These are phyloP conservation scores for Thrips palmi DNA, from an alignment of 1,140 invertebrate species.

Conservation along the genomic window DNA sequence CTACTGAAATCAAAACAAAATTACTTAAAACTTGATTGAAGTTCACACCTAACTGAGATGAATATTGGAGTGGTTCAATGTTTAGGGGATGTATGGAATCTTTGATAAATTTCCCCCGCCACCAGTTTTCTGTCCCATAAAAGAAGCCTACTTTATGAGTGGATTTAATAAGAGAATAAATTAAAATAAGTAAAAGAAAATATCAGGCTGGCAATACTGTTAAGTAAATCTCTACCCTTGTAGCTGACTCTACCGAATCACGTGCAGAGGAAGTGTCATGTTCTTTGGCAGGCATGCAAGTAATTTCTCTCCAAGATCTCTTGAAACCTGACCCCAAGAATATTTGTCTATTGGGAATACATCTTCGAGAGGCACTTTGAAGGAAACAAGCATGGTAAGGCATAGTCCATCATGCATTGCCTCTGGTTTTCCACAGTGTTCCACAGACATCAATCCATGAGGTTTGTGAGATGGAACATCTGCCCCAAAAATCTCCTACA, in stretches of 20 bases:
- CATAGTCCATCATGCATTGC: conserved; percentile 52
- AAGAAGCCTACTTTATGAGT: too few relatives aligned
- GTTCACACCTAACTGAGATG: too few relatives aligned
- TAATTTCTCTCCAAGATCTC: conserved; percentile 47
- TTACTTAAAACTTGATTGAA: too few relatives aligned
- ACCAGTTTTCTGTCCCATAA: too few relatives aligned
- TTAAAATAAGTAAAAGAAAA: too few relatives aligned
- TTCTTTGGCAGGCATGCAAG: conserved; percentile 47
- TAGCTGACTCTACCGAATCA: conserved; percentile 51
- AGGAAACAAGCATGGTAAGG: conserved; percentile 67
- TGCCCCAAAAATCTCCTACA: conserved; percentile 66
- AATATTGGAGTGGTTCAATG: too few relatives aligned
- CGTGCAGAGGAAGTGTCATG: conserved; percentile 58
- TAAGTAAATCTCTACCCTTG: too few relatives aligned
- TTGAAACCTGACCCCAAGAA: conserved; percentile 63
- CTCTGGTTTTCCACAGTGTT: conserved; percentile 32
- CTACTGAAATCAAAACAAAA: too few relatives aligned
- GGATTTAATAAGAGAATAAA: too few relatives aligned
- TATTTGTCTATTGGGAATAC: conserved; percentile 71
- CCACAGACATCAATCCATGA: conserved; percentile 53
- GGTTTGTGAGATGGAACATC: conserved; percentile 70
- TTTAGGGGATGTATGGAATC: too few relatives aligned
- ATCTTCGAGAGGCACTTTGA: conserved; percentile 66
- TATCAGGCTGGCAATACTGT: too few relatives aligned
- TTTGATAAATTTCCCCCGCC: too few relatives aligned